Base-by-base conservation (phyloP, 2,113 vertebrate species). In the Aegypius monachus region DNA sequence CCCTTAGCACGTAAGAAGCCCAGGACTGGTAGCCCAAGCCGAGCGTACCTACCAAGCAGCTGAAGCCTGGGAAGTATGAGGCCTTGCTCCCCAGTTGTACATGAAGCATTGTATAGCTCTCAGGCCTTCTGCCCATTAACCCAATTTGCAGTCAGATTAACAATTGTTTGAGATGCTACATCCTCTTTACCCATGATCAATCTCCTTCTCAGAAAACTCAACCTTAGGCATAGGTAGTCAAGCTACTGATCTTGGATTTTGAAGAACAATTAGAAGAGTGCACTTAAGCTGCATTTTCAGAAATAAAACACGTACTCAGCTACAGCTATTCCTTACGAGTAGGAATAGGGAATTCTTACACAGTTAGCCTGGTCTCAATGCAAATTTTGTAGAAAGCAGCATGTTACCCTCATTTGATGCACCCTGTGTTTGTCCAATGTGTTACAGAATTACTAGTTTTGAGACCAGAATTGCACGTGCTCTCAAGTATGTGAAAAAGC, bases 1-100 rank as follows among this genome's bases (percentile, higher is more conserved):
- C 12, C 10, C 42, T 70, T 8, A 73, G 5, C 13, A 71, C 0
- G 0, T 16, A 74, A 50, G 47, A 25, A 62, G 29, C 21, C 21
- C 3, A 13, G 19, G 40, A 48, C 15, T 21, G 26, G n/a, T 2
- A 79, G 56, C 34, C 20, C 25, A 87, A 81, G 52, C 20, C 1
- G 1, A 81, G 32, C 42, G 36, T 3, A 68, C 12, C 34, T 9
- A 65, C 16, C 43, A 63, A 68, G 42, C 45, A n/a, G 52, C 0
- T 71, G 52, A 55, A 81, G 86, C 71, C 53, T 79, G n/a, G 32
- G 17, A 79, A 59, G 31, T 14, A 53, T 0, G 3, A 78, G 36
- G 40, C 42, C 42, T 67, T 52, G 47, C 36, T 67, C 34, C 26
- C 19, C 53, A 68, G 10, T 2, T 47, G 20, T 15, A 34, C 20